Base-by-base conservation (phyloP, 1,140 invertebrate species). In the Platyura marginata region DNA sequence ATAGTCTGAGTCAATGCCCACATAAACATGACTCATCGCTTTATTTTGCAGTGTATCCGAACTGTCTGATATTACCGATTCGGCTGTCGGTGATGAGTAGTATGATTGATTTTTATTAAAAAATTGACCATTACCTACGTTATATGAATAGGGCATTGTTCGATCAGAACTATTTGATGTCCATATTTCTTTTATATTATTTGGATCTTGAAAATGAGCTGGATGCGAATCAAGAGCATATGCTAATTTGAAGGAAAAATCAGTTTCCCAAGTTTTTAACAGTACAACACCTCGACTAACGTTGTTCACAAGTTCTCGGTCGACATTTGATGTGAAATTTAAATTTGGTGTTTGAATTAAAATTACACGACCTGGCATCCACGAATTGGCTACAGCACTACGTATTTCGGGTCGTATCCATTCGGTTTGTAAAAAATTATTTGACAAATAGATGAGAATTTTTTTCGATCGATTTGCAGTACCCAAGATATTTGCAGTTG, bases 261-360 rank as follows among this genome's bases (percentile, higher is more conserved):
- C 69, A 57, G 79, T 81, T 56, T 87, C 84, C 47, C 67, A 54
- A 79, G 82, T 53, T 88, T 81, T 41, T 79, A 80, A 81, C 81
- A 88, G 47, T 72, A 68, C 5, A 90, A 69, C 1, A 75, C 69
- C 33, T 70, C 72, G 2, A 74, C 74, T 46, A 74, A 75, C 6
- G 81, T 84, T 53, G 85, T 82, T n/a, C 90, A 82, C 69, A 21
- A 91, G 65, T 59, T 91, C 86, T 2, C 77, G 77, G 56, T 90
- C 86, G 21, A 81, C 65, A 51, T 86, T 77, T 32, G 79, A 72
- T 50, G 86, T 79, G 15, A 72, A 69, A 13, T 74, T 60, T 18
- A 81, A 68, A 13, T 80, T 74, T 1, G 75, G 77, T 43, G 84
- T 73, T 51, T 85, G 75, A 41, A 91, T 72, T 48, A 92, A 68